phyloP scores from a whole-genome alignment of 2,113 vertebrate species.

The Salvelinus namaycush region DNA sequence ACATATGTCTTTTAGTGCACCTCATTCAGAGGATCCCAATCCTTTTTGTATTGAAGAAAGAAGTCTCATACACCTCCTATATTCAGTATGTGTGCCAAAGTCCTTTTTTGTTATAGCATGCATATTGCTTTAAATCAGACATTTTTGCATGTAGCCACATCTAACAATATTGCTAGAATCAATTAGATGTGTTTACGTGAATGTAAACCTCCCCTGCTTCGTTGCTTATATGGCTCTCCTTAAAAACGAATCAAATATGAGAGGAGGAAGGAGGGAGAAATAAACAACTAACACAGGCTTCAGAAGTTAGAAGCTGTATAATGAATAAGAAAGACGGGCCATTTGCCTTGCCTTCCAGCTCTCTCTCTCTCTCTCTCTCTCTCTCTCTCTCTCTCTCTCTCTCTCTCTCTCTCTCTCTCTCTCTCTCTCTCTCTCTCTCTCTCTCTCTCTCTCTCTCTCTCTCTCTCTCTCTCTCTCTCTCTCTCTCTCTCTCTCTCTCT shows the following conservation, averaged over 20 bases:
- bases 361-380: conserved; percentile 1
- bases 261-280: not conserved
- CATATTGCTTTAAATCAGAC: not conserved
- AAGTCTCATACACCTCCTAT: not conserved
- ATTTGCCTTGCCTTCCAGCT: conserved; percentile 11
- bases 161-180: not conserved
- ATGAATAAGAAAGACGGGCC: conserved; percentile 18
- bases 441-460: conserved; percentile 1
- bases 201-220: conserved; percentile 4
- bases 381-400: conserved; percentile 1
- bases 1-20: too few species aligned
- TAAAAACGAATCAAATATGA: not conserved
- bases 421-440: conserved; percentile 10
- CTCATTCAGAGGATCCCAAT: too few species aligned
- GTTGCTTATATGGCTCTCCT: not conserved
- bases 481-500: too few species aligned
- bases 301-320: not conserved
- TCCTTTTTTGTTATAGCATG: not conserved
- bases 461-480: conserved; percentile 1
- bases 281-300: not conserved
- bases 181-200: not conserved
- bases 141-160: not conserved
- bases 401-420: conserved; percentile 24
- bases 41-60: not conserved
- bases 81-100: not conserved